Conservation (phyloP, 2,113 vertebrate species). For the Rana temporaria region DNA sequence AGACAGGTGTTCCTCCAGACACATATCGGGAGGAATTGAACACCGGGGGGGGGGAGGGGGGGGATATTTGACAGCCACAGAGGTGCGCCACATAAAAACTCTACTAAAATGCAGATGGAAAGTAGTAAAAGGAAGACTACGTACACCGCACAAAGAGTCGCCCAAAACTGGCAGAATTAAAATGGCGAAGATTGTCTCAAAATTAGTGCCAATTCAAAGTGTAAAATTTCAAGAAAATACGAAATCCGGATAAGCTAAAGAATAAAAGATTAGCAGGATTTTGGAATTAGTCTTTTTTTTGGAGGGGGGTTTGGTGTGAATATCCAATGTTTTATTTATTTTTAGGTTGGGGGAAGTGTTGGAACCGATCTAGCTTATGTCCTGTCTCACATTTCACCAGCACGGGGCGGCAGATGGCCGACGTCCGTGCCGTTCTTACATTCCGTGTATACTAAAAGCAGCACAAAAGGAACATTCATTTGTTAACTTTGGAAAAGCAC, state of each 20-base stretch:
- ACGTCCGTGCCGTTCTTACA: no score
- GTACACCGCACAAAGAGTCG: neutral
- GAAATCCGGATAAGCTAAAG: neutral
- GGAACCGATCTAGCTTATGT: no score
- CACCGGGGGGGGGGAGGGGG: neutral
- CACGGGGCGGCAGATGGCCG: neutral
- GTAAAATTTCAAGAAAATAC: neutral
- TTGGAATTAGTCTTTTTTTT: no score
- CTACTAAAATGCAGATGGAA: neutral
- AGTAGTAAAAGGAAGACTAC: slow-evolving; percentile 21
- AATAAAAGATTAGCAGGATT: no score
- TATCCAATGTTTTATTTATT: no score
- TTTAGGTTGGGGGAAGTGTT: no score
- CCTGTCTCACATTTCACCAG: neutral
- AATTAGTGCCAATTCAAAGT: neutral
- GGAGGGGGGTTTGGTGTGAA: no score
- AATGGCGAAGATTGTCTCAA: neutral
- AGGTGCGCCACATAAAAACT: neutral
- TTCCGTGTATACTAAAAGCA: no score
- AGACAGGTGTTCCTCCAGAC: slow-evolving; percentile 10
- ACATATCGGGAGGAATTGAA: no score
- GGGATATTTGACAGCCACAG: neutral
- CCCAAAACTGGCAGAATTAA: neutral
- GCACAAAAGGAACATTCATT: no score
- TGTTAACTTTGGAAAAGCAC: no score